Percentiles rank a stretch among this genome's conserved stretches.
Evolutionary conservation across 2,888 invertebrate species (phyloP).

Genomic region (Bellardia bayeri): DNA sequence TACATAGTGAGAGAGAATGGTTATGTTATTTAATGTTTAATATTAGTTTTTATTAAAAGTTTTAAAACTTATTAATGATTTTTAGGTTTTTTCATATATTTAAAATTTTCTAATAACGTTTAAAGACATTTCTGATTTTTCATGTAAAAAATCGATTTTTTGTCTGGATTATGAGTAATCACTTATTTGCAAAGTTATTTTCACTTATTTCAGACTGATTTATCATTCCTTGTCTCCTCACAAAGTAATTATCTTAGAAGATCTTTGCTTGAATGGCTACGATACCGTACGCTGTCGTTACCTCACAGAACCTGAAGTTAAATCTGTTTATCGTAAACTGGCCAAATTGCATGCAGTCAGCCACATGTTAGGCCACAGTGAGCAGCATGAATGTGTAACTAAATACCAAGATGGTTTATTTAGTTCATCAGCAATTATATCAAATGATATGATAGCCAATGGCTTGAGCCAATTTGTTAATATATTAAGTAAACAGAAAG

Average conservation of each 20-base stretch:
- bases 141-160: too few relatives aligned
- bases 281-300: conserved; percentile 70
- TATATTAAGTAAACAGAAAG: conserved; percentile 57
- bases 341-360: conserved; percentile 78
- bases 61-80: too few relatives aligned
- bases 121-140: too few relatives aligned
- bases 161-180: too few relatives aligned
- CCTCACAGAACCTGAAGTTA: conserved; percentile 70
- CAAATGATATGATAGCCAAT: conserved; percentile 55
- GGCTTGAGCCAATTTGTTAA: conserved; percentile 75
- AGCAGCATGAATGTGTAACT: conserved; percentile 51
- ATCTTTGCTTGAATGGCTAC: conserved; percentile 66
- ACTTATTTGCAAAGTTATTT: neutral
- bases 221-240: conserved; percentile 65
- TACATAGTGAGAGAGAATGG: too few relatives aligned
- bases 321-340: conserved; percentile 74
- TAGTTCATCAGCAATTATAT: neutral
- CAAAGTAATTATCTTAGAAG: conserved; percentile 73
- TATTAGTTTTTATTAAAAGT: too few relatives aligned
- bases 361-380: conserved; percentile 69
- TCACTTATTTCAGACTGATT: conserved; percentile 29
- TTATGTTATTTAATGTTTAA: too few relatives aligned
- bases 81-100: too few relatives aligned
- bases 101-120: too few relatives aligned
- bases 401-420: conserved; percentile 63